Conservation (phyloP, 2,888 invertebrate species). For the Cremastobaeus sp. region DNA sequence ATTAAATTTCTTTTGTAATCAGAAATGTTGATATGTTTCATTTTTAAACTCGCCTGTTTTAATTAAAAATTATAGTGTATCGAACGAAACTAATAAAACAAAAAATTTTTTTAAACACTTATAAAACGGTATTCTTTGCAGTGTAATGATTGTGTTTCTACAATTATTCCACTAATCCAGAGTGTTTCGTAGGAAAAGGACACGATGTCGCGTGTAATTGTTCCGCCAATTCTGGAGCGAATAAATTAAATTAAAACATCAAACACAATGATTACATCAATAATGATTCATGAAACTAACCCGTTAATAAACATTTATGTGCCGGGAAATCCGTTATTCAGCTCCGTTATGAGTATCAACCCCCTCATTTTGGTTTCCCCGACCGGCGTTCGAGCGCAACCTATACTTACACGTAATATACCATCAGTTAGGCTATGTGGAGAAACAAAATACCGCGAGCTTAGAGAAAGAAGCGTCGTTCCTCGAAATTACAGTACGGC, state of each 20-base stretch:
- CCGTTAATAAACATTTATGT: conserved; percentile 51
- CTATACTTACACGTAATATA: conserved; percentile 55
- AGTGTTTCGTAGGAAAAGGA: too few relatives aligned
- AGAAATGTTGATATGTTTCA: too few relatives aligned
- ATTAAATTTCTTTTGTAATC: too few relatives aligned
- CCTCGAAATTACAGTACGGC: conserved; percentile 42
- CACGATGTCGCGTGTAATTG: background rate
- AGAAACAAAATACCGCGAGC: conserved; percentile 44
- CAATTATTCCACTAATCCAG: too few relatives aligned
- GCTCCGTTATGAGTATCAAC: conserved; percentile 49
- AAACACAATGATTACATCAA: conserved; percentile 35
- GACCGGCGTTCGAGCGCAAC: conserved; percentile 34
- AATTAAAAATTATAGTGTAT: too few relatives aligned
- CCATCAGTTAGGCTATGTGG: conserved; percentile 49
- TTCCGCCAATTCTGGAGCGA: background rate
- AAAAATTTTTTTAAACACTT: too few relatives aligned
- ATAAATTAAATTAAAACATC: conserved; percentile 41
- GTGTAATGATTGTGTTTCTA: too few relatives aligned
- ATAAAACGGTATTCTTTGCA: too few relatives aligned
- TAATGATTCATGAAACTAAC: conserved; percentile 49
- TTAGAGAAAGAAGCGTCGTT: conserved; percentile 30
- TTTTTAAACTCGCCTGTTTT: too few relatives aligned
- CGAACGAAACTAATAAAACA: too few relatives aligned
- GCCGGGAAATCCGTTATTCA: conserved; percentile 47
- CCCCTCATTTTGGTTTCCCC: conserved; percentile 49